Evolutionary conservation across 2,888 invertebrate species (phyloP).

Genomic region (Suillia variegata): DNA sequence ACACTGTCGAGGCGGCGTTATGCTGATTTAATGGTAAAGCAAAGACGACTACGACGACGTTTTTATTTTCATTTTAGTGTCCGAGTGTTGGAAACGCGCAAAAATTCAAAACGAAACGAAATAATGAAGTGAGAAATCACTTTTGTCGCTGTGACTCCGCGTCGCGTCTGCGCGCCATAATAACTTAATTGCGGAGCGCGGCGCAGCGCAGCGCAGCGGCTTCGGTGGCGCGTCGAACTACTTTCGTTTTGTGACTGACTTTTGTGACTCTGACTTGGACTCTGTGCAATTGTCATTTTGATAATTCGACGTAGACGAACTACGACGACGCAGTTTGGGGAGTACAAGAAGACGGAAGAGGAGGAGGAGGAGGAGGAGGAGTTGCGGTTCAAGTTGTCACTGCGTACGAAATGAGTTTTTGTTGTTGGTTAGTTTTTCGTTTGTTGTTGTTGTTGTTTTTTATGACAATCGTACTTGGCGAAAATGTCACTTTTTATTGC

Average conservation of each 20-base stretch:
- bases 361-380: too few species aligned
- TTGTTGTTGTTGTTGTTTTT: not conserved
- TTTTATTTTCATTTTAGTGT: too few species aligned
- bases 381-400: too few species aligned
- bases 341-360: too few species aligned
- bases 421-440: not conserved
- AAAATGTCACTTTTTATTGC: slow-evolving; percentile 49
- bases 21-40: too few species aligned
- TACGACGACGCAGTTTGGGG: too few species aligned
- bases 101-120: not conserved
- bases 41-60: too few species aligned
- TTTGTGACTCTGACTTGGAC: too few species aligned
- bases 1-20: too few species aligned
- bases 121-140: slow-evolving; percentile 1
- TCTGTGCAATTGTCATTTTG: not conserved
- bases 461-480: slow-evolving; percentile 27
- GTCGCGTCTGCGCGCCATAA: slow-evolving; percentile 19
- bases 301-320: too few species aligned
- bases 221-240: slow-evolving; percentile 47
- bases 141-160: not conserved
- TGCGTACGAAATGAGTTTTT: slow-evolving; percentile 2
- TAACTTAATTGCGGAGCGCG: slow-evolving; percentile 36
- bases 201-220: too few species aligned
- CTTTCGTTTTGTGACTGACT: slow-evolving; percentile 47
- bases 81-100: too few species aligned